Evolutionary conservation across 2,113 vertebrate species (phyloP).

Genomic region (Notarius quadriscutis): DNA sequence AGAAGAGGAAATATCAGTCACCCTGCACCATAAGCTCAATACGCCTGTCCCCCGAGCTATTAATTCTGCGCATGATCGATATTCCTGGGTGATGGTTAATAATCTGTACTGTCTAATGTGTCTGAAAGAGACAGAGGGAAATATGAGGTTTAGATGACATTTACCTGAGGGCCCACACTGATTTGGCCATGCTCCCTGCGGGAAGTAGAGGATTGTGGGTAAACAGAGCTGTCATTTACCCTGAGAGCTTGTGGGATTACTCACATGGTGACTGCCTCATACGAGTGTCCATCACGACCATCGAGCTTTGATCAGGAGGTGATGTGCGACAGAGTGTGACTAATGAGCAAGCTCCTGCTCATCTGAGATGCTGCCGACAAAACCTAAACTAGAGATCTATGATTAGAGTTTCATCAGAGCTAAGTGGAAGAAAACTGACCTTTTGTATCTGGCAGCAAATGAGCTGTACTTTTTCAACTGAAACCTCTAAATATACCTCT

Average conservation of each 20-base stretch:
- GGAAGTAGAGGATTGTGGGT: constrained; percentile 64
- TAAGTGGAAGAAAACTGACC: background rate
- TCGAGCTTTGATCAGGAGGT: constrained; percentile 27
- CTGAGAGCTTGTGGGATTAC: constrained; percentile 63
- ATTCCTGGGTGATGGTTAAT: constrained; percentile 33
- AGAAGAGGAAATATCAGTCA: background rate
- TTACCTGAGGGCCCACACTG: constrained; percentile 70
- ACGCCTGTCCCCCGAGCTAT: background rate
- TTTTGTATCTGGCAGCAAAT: constrained; percentile 6
- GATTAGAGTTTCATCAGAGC: background rate
- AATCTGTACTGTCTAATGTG: constrained; percentile 33
- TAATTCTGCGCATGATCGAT: constrained; percentile 42
- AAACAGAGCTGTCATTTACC: constrained; percentile 76
- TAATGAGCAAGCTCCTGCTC: constrained; percentile 2
- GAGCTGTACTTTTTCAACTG: background rate
- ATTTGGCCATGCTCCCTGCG: constrained; percentile 61
- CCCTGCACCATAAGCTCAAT: background rate
- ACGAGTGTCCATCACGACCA: constrained; percentile 27
- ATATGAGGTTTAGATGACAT: constrained; percentile 70
- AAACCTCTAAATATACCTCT: background rate
- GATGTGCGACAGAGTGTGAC: background rate
- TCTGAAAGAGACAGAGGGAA: constrained; percentile 36
- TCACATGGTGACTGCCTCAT: constrained; percentile 26
- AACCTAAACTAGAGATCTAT: background rate
- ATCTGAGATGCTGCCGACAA: background rate